Percentiles rank a stretch among this genome's conserved stretches.
phyloP scores from a whole-genome alignment of 2,797 vertebrate species.

The Pantherophis alleghaniensis region DNA sequence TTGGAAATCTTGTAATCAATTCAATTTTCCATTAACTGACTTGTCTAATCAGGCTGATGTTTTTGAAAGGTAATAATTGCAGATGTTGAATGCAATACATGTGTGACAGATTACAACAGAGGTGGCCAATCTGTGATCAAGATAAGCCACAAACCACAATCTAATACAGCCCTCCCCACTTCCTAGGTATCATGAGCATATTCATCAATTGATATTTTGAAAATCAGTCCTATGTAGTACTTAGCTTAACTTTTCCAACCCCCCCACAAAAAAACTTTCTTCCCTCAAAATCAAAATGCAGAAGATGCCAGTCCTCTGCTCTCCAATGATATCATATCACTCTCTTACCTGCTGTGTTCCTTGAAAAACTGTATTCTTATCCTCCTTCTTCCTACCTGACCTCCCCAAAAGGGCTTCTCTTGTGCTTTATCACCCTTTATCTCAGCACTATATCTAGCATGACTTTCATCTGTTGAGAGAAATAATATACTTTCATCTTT shows the following conservation, averaged over 20 bases:
- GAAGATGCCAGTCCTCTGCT: background rate
- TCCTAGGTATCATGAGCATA: background rate
- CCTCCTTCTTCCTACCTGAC: background rate
- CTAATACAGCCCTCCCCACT: background rate
- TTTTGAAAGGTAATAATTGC: background rate
- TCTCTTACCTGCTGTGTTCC: background rate
- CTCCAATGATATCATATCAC: background rate
- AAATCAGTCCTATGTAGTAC: background rate
- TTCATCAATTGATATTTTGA: background rate
- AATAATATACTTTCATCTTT: background rate
- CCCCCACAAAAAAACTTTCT: background rate
- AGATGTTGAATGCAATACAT: background rate
- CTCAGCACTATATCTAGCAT: background rate
- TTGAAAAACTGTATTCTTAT: background rate
- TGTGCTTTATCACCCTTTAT: background rate
- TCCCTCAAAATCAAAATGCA: background rate
- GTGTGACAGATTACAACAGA: background rate
- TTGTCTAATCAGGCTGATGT: background rate
- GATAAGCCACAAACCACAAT: background rate
- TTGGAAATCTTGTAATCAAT: constrained; percentile 1
- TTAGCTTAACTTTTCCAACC: background rate
- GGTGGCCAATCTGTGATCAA: background rate
- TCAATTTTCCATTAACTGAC: background rate
- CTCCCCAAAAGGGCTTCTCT: background rate
- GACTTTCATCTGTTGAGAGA: background rate